phyloP scores from a whole-genome alignment of 2,888 invertebrate species.

The Andricus curvator region DNA sequence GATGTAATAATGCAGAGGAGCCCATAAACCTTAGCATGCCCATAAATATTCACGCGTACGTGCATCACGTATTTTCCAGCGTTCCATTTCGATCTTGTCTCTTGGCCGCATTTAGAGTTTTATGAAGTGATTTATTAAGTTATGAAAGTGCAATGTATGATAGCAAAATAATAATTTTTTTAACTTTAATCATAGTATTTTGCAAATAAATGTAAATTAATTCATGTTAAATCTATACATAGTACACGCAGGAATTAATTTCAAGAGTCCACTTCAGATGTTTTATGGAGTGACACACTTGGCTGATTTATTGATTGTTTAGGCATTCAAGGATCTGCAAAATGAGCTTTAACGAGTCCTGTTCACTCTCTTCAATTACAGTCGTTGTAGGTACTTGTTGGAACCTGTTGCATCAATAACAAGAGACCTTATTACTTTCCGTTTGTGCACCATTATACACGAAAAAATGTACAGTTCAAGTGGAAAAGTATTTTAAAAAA shows the following conservation, averaged over 20 bases:
- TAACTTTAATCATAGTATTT: neutral
- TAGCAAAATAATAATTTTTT: neutral
- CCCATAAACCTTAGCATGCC: constrained; percentile 1
- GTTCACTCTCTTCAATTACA: neutral
- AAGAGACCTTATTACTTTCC: neutral
- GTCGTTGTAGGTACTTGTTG: neutral
- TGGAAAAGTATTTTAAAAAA: no score
- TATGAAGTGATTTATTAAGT: constrained; percentile 5
- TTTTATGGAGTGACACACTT: neutral
- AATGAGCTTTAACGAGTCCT: neutral
- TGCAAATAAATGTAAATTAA: neutral
- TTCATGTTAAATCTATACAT: neutral
- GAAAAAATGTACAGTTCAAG: no score
- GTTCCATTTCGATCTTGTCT: constrained; percentile 4
- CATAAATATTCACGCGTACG: constrained; percentile 8
- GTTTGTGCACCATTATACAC: no score
- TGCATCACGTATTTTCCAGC: neutral
- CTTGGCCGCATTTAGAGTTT: neutral
- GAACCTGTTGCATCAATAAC: neutral
- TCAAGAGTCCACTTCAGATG: neutral
- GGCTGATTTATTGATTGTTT: neutral
- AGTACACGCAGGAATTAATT: neutral
- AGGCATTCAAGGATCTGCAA: neutral
- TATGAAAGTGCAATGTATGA: neutral
- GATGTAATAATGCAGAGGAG: constrained; percentile 9